Evolutionary conservation across 2,888 invertebrate species (phyloP).

Genomic region (Diadegma fenestrale): DNA sequence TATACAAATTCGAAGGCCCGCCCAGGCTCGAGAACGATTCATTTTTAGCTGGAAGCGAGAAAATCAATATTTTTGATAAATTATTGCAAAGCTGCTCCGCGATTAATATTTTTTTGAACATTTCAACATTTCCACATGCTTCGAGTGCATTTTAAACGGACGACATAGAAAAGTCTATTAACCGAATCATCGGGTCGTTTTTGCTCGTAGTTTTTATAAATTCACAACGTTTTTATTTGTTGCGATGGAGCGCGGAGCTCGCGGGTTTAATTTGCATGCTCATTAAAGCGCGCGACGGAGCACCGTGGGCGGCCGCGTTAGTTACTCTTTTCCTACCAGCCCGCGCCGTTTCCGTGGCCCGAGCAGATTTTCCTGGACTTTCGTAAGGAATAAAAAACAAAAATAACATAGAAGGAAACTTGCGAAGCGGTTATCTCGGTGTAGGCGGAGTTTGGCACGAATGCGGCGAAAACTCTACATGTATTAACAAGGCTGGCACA

Average conservation of each 20-base stretch:
- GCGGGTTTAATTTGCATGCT: conserved; percentile 66
- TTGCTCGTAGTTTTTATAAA: conserved; percentile 56
- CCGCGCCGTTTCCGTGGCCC: background rate
- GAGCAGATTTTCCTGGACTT: conserved; percentile 7
- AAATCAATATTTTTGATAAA: background rate
- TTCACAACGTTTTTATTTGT: conserved; percentile 38
- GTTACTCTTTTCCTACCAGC: conserved; percentile 48
- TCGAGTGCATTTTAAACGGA: background rate
- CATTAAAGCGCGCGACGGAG: conserved; percentile 55
- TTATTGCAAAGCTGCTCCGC: background rate
- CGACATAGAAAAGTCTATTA: conserved; percentile 41
- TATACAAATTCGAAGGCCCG: background rate
- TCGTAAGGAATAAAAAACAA: conserved; percentile 38
- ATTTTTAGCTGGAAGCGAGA: background rate
- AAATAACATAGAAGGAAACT: conserved; percentile 60
- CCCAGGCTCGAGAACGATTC: background rate
- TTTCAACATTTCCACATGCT: background rate
- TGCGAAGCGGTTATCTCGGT: conserved; percentile 66
- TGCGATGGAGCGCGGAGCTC: conserved; percentile 11
- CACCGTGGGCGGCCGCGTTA: conserved; percentile 27
- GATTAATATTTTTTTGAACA: background rate
- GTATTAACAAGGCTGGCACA: conserved; percentile 65
- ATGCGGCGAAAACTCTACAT: conserved; percentile 62
- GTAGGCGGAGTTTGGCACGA: conserved; percentile 42
- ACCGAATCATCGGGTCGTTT: conserved; percentile 42